Percentiles rank a stretch among this genome's conserved stretches.
Evolutionary conservation across 2,888 invertebrate genomes (phyloP).

Genomic region (Amiota communis): DNA sequence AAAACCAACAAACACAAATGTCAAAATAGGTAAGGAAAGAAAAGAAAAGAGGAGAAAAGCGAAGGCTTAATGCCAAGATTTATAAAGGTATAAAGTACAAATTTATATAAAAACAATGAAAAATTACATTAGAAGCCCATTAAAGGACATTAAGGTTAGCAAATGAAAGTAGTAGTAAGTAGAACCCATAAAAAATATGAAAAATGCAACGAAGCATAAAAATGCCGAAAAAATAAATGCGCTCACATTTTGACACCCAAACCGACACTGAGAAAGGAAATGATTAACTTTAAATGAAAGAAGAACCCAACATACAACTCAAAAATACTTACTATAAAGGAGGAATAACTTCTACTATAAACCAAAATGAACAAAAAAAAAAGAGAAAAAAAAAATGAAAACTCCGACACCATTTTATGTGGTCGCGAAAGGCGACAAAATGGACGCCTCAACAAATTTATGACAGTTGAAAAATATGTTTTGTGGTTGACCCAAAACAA

Average conservation of each 20-base stretch:
- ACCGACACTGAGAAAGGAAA: no score
- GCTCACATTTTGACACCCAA: neutral
- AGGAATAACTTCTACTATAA: no score
- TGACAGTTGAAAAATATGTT: conserved; percentile 29
- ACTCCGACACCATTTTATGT: conserved; percentile 6
- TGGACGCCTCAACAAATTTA: conserved; percentile 17
- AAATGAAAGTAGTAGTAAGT: conserved; percentile 1
- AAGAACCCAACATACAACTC: no score
- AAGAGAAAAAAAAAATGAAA: no score
- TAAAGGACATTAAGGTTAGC: conserved; percentile 8
- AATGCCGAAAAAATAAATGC: neutral
- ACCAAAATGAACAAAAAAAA: no score
- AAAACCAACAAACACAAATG: conserved; percentile 54
- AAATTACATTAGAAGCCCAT: neutral
- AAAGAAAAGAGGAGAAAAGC: no score
- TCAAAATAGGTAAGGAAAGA: conserved; percentile 40
- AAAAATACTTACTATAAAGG: no score
- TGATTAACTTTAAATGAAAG: no score
- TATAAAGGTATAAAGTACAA: conserved; percentile 36
- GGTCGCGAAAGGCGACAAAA: conserved; percentile 22
- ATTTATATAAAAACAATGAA: conserved; percentile 9
- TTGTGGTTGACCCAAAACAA: conserved; percentile 19
- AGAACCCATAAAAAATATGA: neutral
- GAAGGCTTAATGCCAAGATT: conserved; percentile 34
- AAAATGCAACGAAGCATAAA: conserved; percentile 21